Percentiles rank a stretch among this genome's conserved stretches.
These are phyloP conservation scores for Lytechinus pictus DNA, from an alignment of 35 echinoderm and acorn worm species.

Conservation along the genomic window DNA sequence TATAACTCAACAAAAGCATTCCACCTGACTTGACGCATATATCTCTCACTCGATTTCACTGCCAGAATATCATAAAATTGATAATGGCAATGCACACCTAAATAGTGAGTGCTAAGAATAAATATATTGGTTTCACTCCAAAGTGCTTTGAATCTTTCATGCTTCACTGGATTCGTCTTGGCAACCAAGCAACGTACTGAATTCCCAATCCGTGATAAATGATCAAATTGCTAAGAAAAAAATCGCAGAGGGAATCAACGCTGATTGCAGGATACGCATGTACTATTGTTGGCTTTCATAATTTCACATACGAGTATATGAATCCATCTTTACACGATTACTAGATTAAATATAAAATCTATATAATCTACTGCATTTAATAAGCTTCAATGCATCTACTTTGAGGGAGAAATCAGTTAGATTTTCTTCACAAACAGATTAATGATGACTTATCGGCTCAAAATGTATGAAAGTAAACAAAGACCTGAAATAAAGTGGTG, in stretches of 20 bases:
- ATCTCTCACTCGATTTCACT: constrained; percentile 11
- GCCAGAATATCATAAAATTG: neutral
- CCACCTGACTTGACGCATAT: neutral
- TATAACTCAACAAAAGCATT: neutral
- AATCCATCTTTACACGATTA: neutral
- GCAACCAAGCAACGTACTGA: neutral
- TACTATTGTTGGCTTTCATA: neutral
- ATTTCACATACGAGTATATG: neutral
- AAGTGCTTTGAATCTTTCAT: neutral
- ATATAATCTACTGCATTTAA: neutral
- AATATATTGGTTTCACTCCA: neutral
- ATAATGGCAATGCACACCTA: neutral
- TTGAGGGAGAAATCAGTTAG: neutral
- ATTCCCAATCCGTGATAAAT: neutral
- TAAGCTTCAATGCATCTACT: neutral
- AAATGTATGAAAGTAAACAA: neutral
- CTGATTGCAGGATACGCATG: neutral
- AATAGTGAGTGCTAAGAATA: neutral
- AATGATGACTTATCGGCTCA: neutral
- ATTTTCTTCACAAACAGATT: neutral
- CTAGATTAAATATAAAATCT: neutral
- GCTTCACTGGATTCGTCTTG: neutral
- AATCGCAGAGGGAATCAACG: neutral
- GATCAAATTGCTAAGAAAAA: neutral
- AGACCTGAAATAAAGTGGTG: neutral